Evolutionary conservation across 1,140 invertebrate species (phyloP).

Genomic region (Epicauta chinensis): DNA sequence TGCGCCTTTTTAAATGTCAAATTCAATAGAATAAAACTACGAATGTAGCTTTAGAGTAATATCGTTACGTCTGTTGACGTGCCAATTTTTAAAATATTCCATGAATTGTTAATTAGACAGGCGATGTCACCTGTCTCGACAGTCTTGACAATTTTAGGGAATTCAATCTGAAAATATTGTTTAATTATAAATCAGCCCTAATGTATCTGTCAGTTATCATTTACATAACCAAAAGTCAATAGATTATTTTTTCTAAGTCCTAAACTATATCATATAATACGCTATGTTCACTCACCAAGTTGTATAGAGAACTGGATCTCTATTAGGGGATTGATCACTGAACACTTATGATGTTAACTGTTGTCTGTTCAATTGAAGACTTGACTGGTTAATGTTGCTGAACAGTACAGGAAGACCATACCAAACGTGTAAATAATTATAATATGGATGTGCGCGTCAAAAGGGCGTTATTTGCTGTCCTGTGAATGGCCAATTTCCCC

Average conservation of each 20-base stretch:
- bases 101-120: conserved; percentile 14
- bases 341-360: conserved; percentile 1
- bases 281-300: no score
- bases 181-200: conserved; percentile 11
- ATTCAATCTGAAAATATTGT: conserved; percentile 4
- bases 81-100: conserved; percentile 17
- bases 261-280: no score
- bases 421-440: no score
- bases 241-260: no score
- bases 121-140: conserved; percentile 11
- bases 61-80: conserved; percentile 16
- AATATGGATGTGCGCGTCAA: conserved; percentile 9
- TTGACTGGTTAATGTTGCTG: neutral
- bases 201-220: conserved; percentile 4
- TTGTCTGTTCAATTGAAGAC: conserved; percentile 6
- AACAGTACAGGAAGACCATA: conserved; percentile 5
- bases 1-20: no score
- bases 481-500: conserved; percentile 16
- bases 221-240: neutral
- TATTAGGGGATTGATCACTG: no score
- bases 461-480: conserved; percentile 14
- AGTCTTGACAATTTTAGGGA: conserved; percentile 1
- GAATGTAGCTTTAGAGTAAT: neutral
- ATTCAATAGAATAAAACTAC: neutral
- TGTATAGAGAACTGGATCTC: no score